Evolutionary conservation across 2,888 invertebrate species (phyloP).

Genomic region (Plebejus anna): DNA sequence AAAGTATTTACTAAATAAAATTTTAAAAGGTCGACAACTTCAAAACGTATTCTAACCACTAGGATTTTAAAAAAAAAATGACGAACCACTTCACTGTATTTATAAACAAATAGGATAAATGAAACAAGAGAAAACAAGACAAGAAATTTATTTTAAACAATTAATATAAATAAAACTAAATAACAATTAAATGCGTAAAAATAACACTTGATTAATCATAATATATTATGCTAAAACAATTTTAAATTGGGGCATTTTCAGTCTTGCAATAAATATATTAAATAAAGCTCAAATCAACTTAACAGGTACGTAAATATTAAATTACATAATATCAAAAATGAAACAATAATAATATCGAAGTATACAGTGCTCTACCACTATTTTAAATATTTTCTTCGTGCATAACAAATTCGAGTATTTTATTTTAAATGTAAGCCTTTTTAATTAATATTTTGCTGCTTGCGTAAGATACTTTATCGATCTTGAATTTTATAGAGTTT

Average conservation of each 20-base stretch:
- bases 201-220: background rate
- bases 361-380: background rate
- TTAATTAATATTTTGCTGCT: background rate
- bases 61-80: too few relatives aligned
- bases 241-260: background rate
- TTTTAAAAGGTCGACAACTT: background rate
- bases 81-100: too few relatives aligned
- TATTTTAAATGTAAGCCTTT: background rate
- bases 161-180: background rate
- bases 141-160: background rate
- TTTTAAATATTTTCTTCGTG: background rate
- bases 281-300: background rate
- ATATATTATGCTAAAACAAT: background rate
- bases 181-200: background rate
- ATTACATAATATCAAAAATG: background rate
- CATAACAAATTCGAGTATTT: background rate
- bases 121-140: background rate
- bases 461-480: too few relatives aligned
- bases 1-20: background rate
- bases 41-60: too few relatives aligned
- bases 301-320: background rate
- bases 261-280: background rate
- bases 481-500: too few relatives aligned
- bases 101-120: background rate
- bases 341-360: background rate